Conservation (phyloP, 2,113 vertebrate genomes). For the Vidua chalybeata region DNA sequence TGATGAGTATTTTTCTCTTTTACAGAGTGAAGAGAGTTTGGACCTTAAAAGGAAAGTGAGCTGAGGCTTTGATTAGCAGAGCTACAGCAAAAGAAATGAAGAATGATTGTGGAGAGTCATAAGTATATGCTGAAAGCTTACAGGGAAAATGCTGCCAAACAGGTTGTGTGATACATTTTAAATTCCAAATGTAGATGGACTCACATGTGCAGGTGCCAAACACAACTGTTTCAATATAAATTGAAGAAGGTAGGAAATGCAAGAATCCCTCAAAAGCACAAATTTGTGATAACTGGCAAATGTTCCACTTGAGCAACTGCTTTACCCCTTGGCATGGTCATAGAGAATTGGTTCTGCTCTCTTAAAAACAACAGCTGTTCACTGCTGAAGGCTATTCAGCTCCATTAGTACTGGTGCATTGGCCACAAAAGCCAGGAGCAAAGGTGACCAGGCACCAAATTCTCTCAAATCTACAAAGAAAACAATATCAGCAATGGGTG, state of each 20-base stretch:
- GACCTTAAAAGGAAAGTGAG: neutral
- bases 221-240: neutral
- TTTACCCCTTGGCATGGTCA: neutral
- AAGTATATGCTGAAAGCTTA: neutral
- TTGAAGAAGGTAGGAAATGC: neutral
- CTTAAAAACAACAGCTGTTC: neutral
- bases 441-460: neutral
- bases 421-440: neutral
- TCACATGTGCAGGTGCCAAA: neutral
- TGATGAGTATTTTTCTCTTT: neutral
- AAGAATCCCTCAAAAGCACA: neutral
- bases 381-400: neutral
- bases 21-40: neutral
- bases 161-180: neutral
- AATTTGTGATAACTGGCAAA: neutral
- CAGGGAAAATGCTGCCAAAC: neutral
- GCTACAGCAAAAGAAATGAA: neutral
- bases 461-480: neutral
- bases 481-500: neutral
- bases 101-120: neutral
- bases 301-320: neutral
- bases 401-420: neutral
- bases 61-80: neutral
- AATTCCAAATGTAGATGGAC: neutral
- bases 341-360: neutral